Base-by-base conservation (phyloP, 64 coral and sea anemone genomes). In the Pachyseris speciosa region DNA sequence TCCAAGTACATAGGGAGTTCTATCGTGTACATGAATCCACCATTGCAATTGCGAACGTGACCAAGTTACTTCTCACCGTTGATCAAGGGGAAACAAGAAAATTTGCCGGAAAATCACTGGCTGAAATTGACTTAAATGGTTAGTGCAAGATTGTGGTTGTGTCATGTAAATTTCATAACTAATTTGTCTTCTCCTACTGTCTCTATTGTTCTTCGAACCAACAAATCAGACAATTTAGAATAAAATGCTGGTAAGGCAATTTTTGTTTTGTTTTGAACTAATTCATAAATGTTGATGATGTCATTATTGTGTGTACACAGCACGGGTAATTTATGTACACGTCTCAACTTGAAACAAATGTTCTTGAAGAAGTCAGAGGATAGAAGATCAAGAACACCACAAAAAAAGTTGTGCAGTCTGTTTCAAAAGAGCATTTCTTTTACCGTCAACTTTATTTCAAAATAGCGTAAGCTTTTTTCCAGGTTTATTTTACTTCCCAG, bases 21-120 rank as follows among this genome's bases (percentile, higher is more conserved):
- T 69, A 80, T 38, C 55, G 88, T 15, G 47, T 78, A 4, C 87
- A 89, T 2, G 69, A 89, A 31, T 64, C 34, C 1, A 89, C 71
- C 11, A 60, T 75, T 22, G 57, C 76, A 37, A 52, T 89, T 8
- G 86, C 86, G 5, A 89, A 89, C 42, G 88, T 78, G 34, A 69
- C 74, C 88, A 90, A 90, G 41, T 16, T 80, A 27, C 40, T 90
- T 15, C 44, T 78, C 0, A 31, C 74, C 13, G 74, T 52, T 28
- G 44, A 78, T 39, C 36, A 36, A 42, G 70, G 70, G 25, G 49
- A 47, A 11, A 76, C 49, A 47, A 7, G 27, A 76, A 76, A 76
- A 9, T 29, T 47, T 76, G 72, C 49, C 49, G 40, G 38, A 4
- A 75, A 49, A 75, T n/a, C 72, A n/a, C 39, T 75, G 10, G 1